These are phyloP conservation scores for Ochropacha duplaris DNA, from an alignment of 2,888 invertebrate genomes.

Conservation along the genomic window DNA sequence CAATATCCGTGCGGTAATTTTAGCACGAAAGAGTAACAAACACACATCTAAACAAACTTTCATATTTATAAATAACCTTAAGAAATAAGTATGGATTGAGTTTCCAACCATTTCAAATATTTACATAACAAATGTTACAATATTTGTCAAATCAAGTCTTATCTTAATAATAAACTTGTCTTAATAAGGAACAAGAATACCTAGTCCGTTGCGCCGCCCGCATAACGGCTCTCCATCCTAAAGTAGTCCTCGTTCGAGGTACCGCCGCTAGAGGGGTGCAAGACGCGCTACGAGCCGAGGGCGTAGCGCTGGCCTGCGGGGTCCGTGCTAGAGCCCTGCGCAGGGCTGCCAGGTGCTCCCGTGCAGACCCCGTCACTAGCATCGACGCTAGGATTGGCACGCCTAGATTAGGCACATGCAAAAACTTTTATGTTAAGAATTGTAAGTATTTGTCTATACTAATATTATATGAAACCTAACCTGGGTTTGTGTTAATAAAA, in stretches of 20 bases:
- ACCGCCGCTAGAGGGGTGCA: conserved; percentile 94
- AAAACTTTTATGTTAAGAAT: conserved; percentile 88
- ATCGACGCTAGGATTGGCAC: conserved; percentile 93
- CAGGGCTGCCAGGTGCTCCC: conserved; percentile 89
- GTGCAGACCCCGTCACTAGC: conserved; percentile 93
- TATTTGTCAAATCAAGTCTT: too few species aligned
- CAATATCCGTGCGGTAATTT: too few species aligned
- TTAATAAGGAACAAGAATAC: conserved; percentile 90
- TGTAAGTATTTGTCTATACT: conserved; percentile 64
- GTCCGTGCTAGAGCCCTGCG: conserved; percentile 84
- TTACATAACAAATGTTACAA: too few species aligned
- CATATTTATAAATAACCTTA: too few species aligned
- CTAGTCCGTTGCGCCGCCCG: conserved; percentile 92
- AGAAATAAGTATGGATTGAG: too few species aligned
- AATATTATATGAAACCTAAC: too few species aligned
- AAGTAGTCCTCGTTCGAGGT: conserved; percentile 94
- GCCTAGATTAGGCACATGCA: conserved; percentile 92
- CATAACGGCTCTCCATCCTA: conserved; percentile 91
- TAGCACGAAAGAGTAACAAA: too few species aligned
- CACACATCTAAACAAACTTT: too few species aligned
- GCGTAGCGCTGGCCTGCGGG: conserved; percentile 93
- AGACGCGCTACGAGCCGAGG: conserved; percentile 88
- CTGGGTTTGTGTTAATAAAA: too few species aligned
- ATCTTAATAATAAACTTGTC: too few species aligned
- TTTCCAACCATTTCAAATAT: too few species aligned